Conservation (phyloP, 2,113 vertebrate species). For the Mystacornis crossleyi region DNA sequence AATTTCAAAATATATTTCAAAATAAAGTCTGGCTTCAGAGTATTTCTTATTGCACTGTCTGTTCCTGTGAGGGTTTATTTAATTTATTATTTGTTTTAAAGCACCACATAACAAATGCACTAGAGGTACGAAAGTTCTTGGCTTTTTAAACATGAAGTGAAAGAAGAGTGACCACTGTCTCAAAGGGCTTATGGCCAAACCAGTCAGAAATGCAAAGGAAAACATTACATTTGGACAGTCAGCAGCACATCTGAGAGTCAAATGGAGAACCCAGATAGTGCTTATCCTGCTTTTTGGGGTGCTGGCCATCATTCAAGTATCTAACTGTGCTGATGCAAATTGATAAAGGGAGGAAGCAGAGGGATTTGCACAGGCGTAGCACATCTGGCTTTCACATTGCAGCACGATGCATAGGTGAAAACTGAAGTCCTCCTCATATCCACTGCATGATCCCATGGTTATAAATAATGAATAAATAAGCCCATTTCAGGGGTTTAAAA, state of each 20-base stretch:
- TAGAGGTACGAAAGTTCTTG: neutral
- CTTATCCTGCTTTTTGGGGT: neutral
- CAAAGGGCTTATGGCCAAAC: neutral
- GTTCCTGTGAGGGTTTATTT: neutral
- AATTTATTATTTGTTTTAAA: neutral
- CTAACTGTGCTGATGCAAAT: neutral
- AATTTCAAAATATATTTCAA: neutral
- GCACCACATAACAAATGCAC: neutral
- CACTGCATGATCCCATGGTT: too few relatives aligned
- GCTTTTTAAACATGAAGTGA: neutral
- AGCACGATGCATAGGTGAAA: fast-evolving
- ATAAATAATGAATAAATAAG: neutral
- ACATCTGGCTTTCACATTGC: fast-evolving
- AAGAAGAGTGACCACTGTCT: neutral
- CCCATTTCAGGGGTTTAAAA: neutral
- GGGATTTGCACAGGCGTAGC: neutral
- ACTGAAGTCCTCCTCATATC: neutral
- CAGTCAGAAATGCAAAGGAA: neutral
- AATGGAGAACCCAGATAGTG: too few relatives aligned
- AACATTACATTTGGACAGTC: neutral
- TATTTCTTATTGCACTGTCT: neutral
- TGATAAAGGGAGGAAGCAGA: neutral
- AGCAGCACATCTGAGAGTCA: neutral
- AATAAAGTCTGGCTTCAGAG: neutral
- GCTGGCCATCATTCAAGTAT: neutral